A percentile compares a stretch with the other conserved stretches of the same genome.
Conservation (phyloP, 2,113 vertebrate genomes). For the Dipodomys spectabilis region DNA sequence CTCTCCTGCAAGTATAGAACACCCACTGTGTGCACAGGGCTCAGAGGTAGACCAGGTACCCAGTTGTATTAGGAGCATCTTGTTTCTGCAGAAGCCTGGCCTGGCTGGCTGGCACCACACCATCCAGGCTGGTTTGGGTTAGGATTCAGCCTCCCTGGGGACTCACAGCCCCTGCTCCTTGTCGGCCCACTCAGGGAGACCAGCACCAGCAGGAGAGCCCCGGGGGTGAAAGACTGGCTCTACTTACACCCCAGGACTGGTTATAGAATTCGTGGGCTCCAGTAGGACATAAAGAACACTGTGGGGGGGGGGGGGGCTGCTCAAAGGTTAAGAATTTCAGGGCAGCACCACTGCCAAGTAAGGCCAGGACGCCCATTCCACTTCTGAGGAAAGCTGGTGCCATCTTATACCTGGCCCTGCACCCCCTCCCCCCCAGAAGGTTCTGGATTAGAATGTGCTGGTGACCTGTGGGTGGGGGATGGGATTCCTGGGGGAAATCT, state of each 20-base stretch:
- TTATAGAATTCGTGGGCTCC: slow-evolving; percentile 12
- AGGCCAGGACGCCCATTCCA: no score
- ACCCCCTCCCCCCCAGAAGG: not conserved
- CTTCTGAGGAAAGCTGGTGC: not conserved
- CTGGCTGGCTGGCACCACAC: not conserved
- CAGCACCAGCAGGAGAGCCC: no score
- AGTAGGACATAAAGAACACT: not conserved
- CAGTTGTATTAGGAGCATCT: not conserved
- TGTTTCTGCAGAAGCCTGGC: not conserved
- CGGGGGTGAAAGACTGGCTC: not conserved
- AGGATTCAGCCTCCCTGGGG: not conserved
- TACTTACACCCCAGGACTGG: not conserved
- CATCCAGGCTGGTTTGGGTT: not conserved
- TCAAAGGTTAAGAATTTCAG: slow-evolving; percentile 38
- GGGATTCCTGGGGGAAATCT: not conserved
- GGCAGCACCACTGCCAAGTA: not conserved
- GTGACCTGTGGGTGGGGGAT: not conserved
- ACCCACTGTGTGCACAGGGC: not conserved
- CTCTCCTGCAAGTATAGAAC: rapidly evolving
- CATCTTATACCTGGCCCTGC: not conserved
- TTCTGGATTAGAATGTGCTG: not conserved
- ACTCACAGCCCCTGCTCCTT: not conserved
- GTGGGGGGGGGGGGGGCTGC: not conserved
- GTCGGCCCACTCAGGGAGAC: no score
- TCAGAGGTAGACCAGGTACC: not conserved